A percentile compares a stretch with the other conserved stretches of the same genome.
Evolutionary conservation across 1,140 invertebrate genomes (phyloP).

Genomic region (Aphelenchoides avenae): DNA sequence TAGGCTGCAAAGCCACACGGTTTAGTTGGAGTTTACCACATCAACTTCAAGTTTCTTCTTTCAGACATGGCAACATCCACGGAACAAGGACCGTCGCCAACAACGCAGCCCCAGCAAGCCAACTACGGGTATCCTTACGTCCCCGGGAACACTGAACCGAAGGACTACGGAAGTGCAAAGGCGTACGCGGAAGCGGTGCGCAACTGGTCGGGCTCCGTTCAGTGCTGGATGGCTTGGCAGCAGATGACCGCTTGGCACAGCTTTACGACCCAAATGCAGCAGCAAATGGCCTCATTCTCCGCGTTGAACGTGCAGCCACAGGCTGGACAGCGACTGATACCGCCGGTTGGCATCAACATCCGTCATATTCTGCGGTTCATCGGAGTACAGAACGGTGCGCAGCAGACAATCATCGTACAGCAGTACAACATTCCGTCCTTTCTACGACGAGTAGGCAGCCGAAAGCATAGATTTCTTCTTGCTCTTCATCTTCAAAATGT

Average conservation of each 20-base stretch:
- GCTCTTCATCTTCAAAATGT: conserved; percentile 40
- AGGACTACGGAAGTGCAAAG: conserved; percentile 36
- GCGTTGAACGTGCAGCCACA: conserved; percentile 5
- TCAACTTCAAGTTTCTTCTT: no score
- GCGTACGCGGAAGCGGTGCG: conserved; percentile 43
- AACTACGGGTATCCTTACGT: no score
- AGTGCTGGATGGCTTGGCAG: conserved; percentile 25
- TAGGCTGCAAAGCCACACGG: no score
- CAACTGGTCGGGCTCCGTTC: conserved; percentile 18
- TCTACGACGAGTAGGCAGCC: conserved; percentile 27
- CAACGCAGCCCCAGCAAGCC: no score
- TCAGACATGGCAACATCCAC: no score
- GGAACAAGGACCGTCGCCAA: no score
- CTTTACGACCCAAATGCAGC: conserved; percentile 16
- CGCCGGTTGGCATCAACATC: background rate
- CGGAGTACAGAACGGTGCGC: background rate
- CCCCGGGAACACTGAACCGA: no score
- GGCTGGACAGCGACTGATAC: conserved; percentile 1
- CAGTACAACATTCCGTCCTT: conserved; percentile 38
- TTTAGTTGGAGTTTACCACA: no score
- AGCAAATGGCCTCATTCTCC: conserved; percentile 12
- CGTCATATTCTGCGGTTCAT: conserved; percentile 7
- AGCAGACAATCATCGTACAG: conserved; percentile 35
- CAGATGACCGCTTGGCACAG: background rate
- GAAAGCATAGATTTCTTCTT: conserved; percentile 40